phyloP scores from a whole-genome alignment of 2,797 vertebrate species.

The Pipistrellus kuhlii region DNA sequence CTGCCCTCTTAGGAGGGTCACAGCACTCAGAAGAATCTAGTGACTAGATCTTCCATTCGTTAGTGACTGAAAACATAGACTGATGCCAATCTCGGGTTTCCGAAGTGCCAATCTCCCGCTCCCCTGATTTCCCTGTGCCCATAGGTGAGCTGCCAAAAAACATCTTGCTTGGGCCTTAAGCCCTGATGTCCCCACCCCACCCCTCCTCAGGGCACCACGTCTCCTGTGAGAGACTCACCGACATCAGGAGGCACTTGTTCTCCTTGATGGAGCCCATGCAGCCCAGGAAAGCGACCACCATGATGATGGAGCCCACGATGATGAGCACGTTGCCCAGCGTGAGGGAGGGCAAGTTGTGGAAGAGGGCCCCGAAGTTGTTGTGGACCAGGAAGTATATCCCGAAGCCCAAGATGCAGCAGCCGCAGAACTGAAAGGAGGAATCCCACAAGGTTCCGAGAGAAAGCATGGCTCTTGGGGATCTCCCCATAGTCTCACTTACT shows the following conservation, averaged over 20 bases:
- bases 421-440: conserved; percentile 79
- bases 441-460: not conserved
- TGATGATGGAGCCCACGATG: conserved; percentile 83
- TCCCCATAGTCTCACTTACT: not conserved
- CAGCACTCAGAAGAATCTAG: conserved; percentile 1
- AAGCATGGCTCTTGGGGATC: not conserved
- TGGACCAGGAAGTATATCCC: conserved; percentile 82
- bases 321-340: conserved; percentile 82
- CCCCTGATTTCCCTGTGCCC: not conserved
- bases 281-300: conserved; percentile 86
- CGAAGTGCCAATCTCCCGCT: not conserved
- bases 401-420: conserved; percentile 83
- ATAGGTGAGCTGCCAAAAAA: not conserved
- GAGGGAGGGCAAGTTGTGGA: conserved; percentile 78
- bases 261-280: conserved; percentile 87
- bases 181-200: not conserved
- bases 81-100: not conserved
- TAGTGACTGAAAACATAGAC: not conserved
- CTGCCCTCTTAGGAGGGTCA: not conserved
- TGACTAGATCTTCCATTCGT: conserved; percentile 8
- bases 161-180: not conserved
- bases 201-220: not conserved
- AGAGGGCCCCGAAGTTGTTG: conserved; percentile 77
- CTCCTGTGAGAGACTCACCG: conserved; percentile 77
- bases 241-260: conserved; percentile 86